A percentile compares a stretch with the other conserved stretches of the same genome.
Evolutionary conservation across 2,797 vertebrate species (phyloP).

Genomic region (Enteromius radiatus): DNA sequence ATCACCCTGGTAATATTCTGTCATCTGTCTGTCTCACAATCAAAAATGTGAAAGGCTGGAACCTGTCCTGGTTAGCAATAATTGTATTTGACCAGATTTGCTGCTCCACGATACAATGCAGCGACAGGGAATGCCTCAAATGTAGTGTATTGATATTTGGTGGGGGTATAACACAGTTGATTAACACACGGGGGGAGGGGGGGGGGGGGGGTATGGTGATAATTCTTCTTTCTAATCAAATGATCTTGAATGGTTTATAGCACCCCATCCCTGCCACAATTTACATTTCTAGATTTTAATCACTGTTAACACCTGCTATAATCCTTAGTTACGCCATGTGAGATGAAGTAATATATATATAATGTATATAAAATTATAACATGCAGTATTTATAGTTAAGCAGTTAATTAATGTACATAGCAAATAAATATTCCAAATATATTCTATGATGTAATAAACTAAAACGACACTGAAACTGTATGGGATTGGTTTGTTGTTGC

Average conservation of each 20-base stretch:
- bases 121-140: not conserved
- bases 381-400: not conserved
- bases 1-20: not conserved
- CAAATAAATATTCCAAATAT: not conserved
- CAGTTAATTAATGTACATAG: not conserved
- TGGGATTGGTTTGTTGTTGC: not conserved
- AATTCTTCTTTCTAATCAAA: not conserved
- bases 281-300: not conserved
- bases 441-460: not conserved
- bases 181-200: conserved; percentile 4
- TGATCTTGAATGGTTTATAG: not conserved
- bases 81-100: not conserved
- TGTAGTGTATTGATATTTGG: not conserved
- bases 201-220: too few species aligned
- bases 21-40: not conserved
- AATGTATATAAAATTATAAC: not conserved
- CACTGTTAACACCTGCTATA: not conserved
- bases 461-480: not conserved
- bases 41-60: not conserved
- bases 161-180: not conserved
- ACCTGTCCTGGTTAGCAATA: not conserved
- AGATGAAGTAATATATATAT: not conserved
- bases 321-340: not conserved
- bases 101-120: not conserved
- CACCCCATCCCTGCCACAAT: not conserved